Percentiles rank a stretch among this genome's conserved stretches.
phyloP scores from a whole-genome alignment of 1,140 invertebrate species.

The Trinorchestia longiramus region DNA sequence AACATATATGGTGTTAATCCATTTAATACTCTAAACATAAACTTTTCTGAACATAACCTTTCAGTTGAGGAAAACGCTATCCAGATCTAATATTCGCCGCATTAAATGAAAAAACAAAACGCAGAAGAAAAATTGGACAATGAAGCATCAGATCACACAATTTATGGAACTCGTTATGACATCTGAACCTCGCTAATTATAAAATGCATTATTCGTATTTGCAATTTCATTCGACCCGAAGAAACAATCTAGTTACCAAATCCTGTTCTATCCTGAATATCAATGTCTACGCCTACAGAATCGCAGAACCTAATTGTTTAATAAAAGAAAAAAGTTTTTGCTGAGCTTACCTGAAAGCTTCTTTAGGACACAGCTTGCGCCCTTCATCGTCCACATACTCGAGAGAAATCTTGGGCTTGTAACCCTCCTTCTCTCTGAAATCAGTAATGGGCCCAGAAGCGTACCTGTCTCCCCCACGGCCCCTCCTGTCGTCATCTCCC shows the following conservation, averaged over 20 bases:
- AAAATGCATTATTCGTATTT: neutral
- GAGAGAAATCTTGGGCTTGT: conserved; percentile 95
- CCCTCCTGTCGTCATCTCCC: conserved; percentile 82
- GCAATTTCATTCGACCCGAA: too few species aligned
- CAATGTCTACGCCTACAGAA: too few species aligned
- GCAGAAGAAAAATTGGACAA: neutral
- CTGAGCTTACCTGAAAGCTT: conserved; percentile 84
- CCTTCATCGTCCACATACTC: conserved; percentile 98
- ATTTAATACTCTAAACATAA: neutral
- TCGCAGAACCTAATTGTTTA: neutral
- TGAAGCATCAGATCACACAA: neutral
- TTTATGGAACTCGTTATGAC: neutral
- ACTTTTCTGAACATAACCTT: too few species aligned
- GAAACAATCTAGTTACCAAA: too few species aligned
- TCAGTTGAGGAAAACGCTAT: neutral
- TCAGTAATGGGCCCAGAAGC: conserved; percentile 89
- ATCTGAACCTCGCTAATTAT: neutral
- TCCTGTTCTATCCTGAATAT: too few species aligned
- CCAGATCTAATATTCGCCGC: neutral
- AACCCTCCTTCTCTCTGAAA: conserved; percentile 93
- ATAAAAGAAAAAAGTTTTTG: too few species aligned
- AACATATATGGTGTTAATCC: neutral
- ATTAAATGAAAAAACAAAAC: neutral
- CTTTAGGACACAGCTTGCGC: conserved; percentile 89
- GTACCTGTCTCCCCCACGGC: conserved; percentile 78